Evolutionary conservation across 35 echinoderm and acorn worm genomes (phyloP).

Genomic region (Apostichopus parvimensis): DNA sequence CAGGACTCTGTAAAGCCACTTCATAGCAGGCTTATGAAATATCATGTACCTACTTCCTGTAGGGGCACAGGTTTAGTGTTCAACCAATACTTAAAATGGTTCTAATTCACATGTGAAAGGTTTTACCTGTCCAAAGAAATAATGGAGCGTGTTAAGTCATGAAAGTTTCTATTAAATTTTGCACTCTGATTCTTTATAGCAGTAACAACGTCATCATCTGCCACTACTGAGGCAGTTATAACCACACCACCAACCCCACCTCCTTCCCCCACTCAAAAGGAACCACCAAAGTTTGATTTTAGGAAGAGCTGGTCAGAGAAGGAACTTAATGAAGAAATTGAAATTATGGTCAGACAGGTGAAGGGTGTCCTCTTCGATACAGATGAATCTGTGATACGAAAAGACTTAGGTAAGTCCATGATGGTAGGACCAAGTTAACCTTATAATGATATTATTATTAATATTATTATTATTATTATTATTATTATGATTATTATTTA

Average conservation of each 20-base stretch:
- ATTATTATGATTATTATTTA: no score
- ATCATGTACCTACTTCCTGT: no score
- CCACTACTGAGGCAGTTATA: not conserved
- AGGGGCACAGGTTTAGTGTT: no score
- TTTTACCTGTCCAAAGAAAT: not conserved
- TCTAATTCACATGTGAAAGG: no score
- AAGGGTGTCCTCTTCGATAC: conserved; percentile 78
- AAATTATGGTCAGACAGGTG: conserved; percentile 85
- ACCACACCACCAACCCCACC: conserved; percentile 28
- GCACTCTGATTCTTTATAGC: not conserved
- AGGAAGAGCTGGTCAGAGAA: conserved; percentile 47
- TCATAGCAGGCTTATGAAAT: no score
- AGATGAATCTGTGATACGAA: conserved; percentile 58
- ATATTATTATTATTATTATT: no score
- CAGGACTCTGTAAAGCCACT: no score
- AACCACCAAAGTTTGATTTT: conserved; percentile 51
- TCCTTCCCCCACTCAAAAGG: conserved; percentile 25
- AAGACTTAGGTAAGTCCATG: conserved; percentile 76
- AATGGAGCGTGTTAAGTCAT: not conserved
- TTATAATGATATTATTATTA: no score
- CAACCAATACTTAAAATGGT: no score
- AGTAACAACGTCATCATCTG: conserved; percentile 32
- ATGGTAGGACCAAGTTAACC: no score
- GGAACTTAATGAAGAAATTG: conserved; percentile 38
- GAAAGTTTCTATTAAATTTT: not conserved